These are phyloP conservation scores for Vulpes vulpes DNA, from an alignment of 2,113 vertebrate species.

Conservation along the genomic window DNA sequence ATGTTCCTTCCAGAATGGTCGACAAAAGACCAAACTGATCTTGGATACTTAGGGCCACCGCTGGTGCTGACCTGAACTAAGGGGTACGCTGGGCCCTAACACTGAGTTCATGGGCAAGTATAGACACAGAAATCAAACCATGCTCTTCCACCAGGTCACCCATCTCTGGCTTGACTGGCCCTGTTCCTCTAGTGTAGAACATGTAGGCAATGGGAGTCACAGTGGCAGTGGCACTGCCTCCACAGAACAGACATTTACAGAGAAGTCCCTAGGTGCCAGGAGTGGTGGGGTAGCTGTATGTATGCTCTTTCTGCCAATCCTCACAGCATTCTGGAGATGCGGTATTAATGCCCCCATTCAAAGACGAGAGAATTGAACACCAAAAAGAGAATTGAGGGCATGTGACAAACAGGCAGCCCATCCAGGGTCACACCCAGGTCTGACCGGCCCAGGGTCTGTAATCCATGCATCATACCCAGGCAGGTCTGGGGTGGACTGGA, in stretches of 20 bases:
- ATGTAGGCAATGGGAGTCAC: accelerated
- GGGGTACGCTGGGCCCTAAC: no score
- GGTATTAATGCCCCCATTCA: not conserved
- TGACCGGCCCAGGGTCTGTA: not conserved
- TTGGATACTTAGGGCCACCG: not conserved
- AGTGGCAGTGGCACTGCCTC: accelerated
- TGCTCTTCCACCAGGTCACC: accelerated
- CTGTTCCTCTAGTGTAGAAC: no score
- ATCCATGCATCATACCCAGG: not conserved
- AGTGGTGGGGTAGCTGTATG: accelerated
- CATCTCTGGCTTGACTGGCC: accelerated
- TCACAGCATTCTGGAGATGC: not conserved
- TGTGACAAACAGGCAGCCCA: accelerated
- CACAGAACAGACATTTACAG: not conserved
- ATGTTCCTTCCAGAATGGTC: not conserved
- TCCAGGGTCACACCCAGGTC: not conserved
- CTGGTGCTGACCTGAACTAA: not conserved
- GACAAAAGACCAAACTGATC: not conserved
- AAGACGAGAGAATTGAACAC: not conserved
- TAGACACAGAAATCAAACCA: not conserved
- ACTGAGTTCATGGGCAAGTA: not conserved
- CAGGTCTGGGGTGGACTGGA: not conserved
- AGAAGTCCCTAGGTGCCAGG: not conserved
- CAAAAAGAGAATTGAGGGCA: not conserved
- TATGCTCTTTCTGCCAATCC: accelerated